A percentile compares a stretch with the other conserved stretches of the same genome.
These are phyloP conservation scores for Cryptotis parvus DNA, from an alignment of 2,113 vertebrate species.

Conservation along the genomic window DNA sequence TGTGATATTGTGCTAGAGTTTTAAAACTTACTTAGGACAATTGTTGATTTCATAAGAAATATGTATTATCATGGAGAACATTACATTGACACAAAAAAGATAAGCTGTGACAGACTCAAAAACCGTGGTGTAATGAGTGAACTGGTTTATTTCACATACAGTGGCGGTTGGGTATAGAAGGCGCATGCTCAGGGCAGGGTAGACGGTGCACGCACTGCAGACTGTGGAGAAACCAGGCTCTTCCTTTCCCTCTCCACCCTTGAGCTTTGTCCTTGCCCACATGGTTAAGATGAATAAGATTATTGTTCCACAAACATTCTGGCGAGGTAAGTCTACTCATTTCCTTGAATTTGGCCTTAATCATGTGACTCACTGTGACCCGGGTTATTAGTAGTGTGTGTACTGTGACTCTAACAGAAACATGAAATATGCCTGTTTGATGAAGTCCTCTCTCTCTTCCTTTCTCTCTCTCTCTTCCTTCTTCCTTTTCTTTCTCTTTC, in stretches of 20 bases:
- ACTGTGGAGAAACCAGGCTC: background rate
- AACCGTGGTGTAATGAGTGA: background rate
- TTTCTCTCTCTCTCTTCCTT: no score
- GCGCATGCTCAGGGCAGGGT: no score
- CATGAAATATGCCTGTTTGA: background rate
- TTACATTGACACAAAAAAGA: background rate
- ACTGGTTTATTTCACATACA: background rate
- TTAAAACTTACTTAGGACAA: slow-evolving; percentile 5
- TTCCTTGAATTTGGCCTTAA: background rate
- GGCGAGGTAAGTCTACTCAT: background rate
- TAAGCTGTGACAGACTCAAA: background rate
- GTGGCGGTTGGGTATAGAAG: background rate
- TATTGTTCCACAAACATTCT: background rate
- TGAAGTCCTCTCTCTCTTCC: background rate
- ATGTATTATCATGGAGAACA: background rate
- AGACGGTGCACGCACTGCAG: background rate
- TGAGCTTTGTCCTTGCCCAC: background rate
- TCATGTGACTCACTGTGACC: background rate
- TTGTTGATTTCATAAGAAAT: slow-evolving; percentile 22
- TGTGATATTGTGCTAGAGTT: background rate
- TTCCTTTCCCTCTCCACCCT: background rate
- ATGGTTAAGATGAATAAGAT: background rate
- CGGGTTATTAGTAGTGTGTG: background rate
- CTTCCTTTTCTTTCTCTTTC: no score
- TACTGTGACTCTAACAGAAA: background rate